Percentiles rank a stretch among this genome's conserved stretches.
These are phyloP conservation scores for Podotricha telesiphe DNA, from an alignment of 2,888 invertebrate genomes.

Conservation along the genomic window DNA sequence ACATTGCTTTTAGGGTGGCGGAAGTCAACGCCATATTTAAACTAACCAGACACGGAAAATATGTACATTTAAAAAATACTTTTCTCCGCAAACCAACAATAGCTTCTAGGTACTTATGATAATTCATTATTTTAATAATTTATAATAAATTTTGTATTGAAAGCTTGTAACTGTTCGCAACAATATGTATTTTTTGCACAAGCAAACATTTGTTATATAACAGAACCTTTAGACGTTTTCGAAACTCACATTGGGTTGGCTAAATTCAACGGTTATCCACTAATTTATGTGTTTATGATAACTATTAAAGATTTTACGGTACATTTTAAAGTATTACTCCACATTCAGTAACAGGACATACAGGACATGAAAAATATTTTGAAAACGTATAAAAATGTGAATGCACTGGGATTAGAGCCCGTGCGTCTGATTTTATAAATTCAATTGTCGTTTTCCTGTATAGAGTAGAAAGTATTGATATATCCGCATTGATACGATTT, in stretches of 20 bases:
- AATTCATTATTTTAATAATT: not conserved
- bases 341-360: too few species aligned
- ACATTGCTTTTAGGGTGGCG: not conserved
- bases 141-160: not conserved
- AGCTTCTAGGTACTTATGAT: not conserved
- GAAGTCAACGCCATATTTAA: not conserved
- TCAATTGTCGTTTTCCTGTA: not conserved
- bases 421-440: not conserved
- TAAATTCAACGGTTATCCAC: not conserved
- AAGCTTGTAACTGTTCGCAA: not conserved
- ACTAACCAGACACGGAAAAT: not conserved
- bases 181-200: not conserved
- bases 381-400: too few species aligned
- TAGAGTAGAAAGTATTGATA: not conserved
- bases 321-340: too few species aligned
- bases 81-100: too few species aligned
- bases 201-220: constrained; percentile 6
- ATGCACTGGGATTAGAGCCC: too few species aligned
- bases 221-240: constrained; percentile 7
- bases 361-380: too few species aligned
- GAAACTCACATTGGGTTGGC: not conserved
- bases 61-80: too few species aligned
- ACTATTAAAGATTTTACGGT: constrained; percentile 14
- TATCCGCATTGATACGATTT: not conserved
- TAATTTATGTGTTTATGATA: constrained; percentile 12